A percentile compares a stretch with the other conserved stretches of the same genome.
phyloP scores from a whole-genome alignment of 1,140 invertebrate genomes.

The Doryteuthis pealeii region DNA sequence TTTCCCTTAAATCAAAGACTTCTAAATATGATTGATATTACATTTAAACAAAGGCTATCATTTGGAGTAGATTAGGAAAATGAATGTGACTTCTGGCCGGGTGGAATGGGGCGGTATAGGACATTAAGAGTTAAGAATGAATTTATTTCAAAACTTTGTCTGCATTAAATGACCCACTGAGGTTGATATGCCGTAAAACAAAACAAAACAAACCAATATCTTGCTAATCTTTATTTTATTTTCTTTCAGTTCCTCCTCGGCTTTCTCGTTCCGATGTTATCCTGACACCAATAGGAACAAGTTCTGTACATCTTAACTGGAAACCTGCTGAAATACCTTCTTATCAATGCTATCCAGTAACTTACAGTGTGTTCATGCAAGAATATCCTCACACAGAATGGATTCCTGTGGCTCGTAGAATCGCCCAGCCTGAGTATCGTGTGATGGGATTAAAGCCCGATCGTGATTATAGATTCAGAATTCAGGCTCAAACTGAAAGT shows the following conservation, averaged over 20 bases:
- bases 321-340: slow-evolving; percentile 46
- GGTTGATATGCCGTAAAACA: too few relatives aligned
- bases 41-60: too few relatives aligned
- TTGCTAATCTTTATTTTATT: not conserved
- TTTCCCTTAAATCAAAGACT: too few relatives aligned
- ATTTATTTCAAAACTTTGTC: too few relatives aligned
- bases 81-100: too few relatives aligned
- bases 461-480: slow-evolving; percentile 90
- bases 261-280: slow-evolving; percentile 37
- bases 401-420: slow-evolving; percentile 39
- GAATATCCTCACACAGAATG: slow-evolving; percentile 47
- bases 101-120: too few relatives aligned
- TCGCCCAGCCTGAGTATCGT: slow-evolving; percentile 44
- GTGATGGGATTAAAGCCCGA: slow-evolving; percentile 47
- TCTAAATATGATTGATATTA: too few relatives aligned
- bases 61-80: too few relatives aligned
- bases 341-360: slow-evolving; percentile 37
- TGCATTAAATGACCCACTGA: too few relatives aligned
- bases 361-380: slow-evolving; percentile 52
- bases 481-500: slow-evolving; percentile 95
- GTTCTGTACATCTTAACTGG: slow-evolving; percentile 48
- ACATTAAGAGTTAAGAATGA: too few relatives aligned
- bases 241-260: slow-evolving; percentile 43
- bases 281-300: slow-evolving; percentile 34
- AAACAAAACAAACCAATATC: too few relatives aligned